These are phyloP conservation scores for Platichthys stellatus DNA, from an alignment of 2,113 vertebrate species.

Conservation along the genomic window DNA sequence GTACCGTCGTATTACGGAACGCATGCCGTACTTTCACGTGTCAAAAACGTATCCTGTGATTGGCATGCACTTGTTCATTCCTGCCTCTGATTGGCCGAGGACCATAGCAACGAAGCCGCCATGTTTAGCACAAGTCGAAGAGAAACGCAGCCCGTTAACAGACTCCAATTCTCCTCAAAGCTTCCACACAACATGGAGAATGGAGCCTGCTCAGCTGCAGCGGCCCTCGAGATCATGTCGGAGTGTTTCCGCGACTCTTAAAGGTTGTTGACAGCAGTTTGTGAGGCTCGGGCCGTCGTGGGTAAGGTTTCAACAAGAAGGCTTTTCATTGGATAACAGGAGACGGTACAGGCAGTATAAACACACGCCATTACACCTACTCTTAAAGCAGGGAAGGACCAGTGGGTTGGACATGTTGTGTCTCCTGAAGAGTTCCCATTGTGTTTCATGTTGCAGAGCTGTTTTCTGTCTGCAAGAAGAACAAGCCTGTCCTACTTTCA, in stretches of 20 bases:
- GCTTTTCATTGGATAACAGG: constrained; percentile 83
- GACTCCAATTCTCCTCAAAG: constrained; percentile 12
- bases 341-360: constrained; percentile 78
- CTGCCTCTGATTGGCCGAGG: constrained; percentile 68
- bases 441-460: background rate
- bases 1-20: background rate
- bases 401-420: constrained; percentile 35
- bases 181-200: background rate
- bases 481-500: background rate
- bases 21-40: constrained; percentile 72
- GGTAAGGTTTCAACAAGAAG: constrained; percentile 85
- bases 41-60: constrained; percentile 78
- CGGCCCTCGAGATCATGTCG: background rate
- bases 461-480: background rate
- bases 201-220: background rate
- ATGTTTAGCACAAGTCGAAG: constrained; percentile 68
- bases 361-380: constrained; percentile 75
- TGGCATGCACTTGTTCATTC: constrained; percentile 68
- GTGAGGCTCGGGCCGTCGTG: constrained; percentile 37
- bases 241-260: constrained; percentile 7
- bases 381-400: constrained; percentile 47
- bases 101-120: constrained; percentile 78
- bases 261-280: constrained; percentile 34
- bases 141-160: constrained; percentile 48
- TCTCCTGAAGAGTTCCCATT: too few relatives aligned